A percentile compares a stretch with the other conserved stretches of the same genome.
These are phyloP conservation scores for Meda fulgida DNA, from an alignment of 2,797 vertebrate species.

Conservation along the genomic window DNA sequence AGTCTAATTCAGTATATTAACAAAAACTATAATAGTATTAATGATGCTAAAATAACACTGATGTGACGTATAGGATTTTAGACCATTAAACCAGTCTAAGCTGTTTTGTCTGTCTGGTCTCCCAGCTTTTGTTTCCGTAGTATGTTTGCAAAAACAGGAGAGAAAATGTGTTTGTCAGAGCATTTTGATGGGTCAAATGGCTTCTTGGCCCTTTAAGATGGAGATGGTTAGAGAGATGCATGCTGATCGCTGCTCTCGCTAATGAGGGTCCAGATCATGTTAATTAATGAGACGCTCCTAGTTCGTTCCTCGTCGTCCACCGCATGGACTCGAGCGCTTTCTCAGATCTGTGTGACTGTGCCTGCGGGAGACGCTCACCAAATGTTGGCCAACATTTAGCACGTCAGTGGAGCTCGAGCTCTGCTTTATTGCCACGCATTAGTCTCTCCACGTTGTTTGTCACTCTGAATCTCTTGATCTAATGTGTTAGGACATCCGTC, in stretches of 20 bases:
- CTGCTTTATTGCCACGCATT: slow-evolving; percentile 21
- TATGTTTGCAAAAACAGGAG: neutral
- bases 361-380: neutral
- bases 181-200: neutral
- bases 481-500: slow-evolving; percentile 26
- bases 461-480: neutral
- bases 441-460: slow-evolving; percentile 9
- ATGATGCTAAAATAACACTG: no score
- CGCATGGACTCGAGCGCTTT: neutral
- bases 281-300: slow-evolving; percentile 17
- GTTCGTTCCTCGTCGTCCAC: neutral
- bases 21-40: no score
- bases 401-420: neutral
- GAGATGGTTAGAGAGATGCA: neutral
- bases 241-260: slow-evolving; percentile 5
- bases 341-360: slow-evolving; percentile 1
- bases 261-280: slow-evolving; percentile 27
- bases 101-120: no score
- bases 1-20: no score
- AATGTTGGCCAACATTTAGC: slow-evolving; percentile 22
- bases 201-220: neutral
- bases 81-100: no score
- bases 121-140: neutral
- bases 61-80: no score
- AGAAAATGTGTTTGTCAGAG: neutral